phyloP scores from a whole-genome alignment of 2,113 vertebrate genomes.

The Podilymbus podiceps region DNA sequence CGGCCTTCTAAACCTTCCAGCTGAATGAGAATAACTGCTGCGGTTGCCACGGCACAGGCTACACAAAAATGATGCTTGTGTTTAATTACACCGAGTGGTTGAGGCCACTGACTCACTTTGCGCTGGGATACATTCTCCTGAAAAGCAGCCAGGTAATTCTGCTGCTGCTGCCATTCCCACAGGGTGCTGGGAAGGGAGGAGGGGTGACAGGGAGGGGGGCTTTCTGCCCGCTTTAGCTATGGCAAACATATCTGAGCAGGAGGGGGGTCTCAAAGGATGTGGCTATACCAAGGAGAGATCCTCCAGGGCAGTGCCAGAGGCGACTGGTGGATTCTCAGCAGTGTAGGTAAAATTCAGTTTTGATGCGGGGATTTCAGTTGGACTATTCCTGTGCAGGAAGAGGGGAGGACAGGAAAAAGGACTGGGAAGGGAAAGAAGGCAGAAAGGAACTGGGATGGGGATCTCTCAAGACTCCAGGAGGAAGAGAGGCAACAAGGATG shows the following conservation, averaged over 20 bases:
- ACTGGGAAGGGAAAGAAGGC: not conserved
- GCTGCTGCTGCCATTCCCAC: not conserved
- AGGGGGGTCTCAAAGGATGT: not conserved
- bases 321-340: not conserved
- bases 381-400: not conserved
- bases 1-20: constrained; percentile 4
- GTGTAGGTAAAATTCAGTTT: not conserved
- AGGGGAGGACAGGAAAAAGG: not conserved
- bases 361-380: not conserved
- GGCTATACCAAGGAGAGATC: not conserved
- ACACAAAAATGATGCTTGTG: constrained; percentile 19
- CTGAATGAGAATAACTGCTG: constrained; percentile 31
- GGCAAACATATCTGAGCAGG: not conserved
- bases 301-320: not conserved
- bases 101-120: constrained; percentile 11
- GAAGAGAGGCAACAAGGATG: not conserved
- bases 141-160: constrained; percentile 37
- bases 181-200: not conserved
- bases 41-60: not conserved
- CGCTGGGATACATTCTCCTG: not conserved
- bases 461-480: not conserved
- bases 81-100: constrained; percentile 50
- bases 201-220: not conserved
- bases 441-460: not conserved
- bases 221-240: not conserved